A percentile compares a stretch with the other conserved stretches of the same genome.
phyloP scores from a whole-genome alignment of 2,888 invertebrate genomes.

The Apamea epomidion region DNA sequence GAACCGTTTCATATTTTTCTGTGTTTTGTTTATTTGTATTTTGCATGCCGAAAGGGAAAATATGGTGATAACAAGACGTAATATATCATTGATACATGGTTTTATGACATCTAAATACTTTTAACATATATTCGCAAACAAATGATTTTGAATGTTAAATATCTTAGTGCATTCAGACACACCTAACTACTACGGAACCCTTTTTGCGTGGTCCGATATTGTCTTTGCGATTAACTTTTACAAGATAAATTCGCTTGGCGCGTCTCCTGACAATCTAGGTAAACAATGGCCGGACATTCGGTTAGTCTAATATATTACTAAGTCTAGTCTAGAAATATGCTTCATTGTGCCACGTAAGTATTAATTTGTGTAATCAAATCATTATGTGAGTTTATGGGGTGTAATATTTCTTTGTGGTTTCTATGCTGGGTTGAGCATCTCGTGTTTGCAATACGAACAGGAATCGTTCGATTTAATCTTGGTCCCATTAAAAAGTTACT shows the following conservation, averaged over 20 bases:
- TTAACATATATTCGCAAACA: background rate
- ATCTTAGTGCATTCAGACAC: background rate
- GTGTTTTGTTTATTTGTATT: background rate
- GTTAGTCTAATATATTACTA: constrained; percentile 37
- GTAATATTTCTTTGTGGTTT: constrained; percentile 12
- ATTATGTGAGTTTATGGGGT: constrained; percentile 3
- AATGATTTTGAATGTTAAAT: background rate
- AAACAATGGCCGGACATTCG: constrained; percentile 52
- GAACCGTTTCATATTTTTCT: background rate
- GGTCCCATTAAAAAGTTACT: too few relatives aligned
- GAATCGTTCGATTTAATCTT: background rate
- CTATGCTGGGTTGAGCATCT: background rate
- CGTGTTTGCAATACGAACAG: too few relatives aligned
- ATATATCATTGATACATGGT: too few relatives aligned
- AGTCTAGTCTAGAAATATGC: constrained; percentile 27
- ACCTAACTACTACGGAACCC: constrained; percentile 22
- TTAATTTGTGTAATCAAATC: constrained; percentile 24
- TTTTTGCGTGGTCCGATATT: too few relatives aligned
- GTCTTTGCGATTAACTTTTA: background rate
- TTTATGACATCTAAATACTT: background rate
- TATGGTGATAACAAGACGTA: background rate
- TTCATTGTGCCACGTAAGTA: constrained; percentile 14
- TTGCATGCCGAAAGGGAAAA: background rate
- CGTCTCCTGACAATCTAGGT: constrained; percentile 40
- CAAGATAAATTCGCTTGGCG: constrained; percentile 57